Conservation (phyloP, 2,113 vertebrate genomes). For the Salminus brasiliensis region DNA sequence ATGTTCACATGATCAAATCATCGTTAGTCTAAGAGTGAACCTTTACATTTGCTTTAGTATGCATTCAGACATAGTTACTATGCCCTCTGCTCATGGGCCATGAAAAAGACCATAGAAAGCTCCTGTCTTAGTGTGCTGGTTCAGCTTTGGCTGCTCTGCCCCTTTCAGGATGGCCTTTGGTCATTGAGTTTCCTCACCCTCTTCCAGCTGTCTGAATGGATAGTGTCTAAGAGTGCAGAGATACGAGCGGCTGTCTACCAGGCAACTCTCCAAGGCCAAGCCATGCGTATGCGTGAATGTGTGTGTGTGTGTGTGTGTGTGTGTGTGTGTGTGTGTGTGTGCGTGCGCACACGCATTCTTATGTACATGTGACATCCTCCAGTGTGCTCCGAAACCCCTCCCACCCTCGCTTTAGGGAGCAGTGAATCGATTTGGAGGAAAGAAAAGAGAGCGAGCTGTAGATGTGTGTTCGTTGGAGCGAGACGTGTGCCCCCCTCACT, state of each 20-base stretch:
- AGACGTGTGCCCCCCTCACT: neutral
- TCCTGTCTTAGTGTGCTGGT: neutral
- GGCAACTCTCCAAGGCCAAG: conserved; percentile 27
- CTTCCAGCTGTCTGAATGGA: conserved; percentile 62
- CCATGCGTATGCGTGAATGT: conserved; percentile 24
- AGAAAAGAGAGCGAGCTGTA: conserved; percentile 20
- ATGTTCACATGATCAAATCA: too few relatives aligned
- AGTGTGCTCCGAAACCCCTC: conserved; percentile 2
- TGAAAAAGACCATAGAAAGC: too few relatives aligned
- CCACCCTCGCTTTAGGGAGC: conserved; percentile 9
- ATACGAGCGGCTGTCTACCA: conserved; percentile 44
- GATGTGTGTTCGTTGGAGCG: conserved; percentile 43
- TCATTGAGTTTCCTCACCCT: conserved; percentile 44
- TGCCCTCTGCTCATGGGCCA: too few relatives aligned
- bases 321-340: conserved; percentile 21
- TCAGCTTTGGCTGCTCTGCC: conserved; percentile 38
- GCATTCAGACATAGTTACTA: too few relatives aligned
- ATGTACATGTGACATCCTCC: conserved; percentile 24
- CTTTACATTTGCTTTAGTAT: too few relatives aligned
- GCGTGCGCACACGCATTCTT: neutral
- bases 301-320: conserved; percentile 25
- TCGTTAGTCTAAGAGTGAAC: too few relatives aligned
- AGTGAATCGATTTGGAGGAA: conserved; percentile 38
- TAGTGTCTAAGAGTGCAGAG: conserved; percentile 55
- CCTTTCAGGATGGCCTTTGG: conserved; percentile 54